Base-by-base conservation (phyloP, 2,113 vertebrate genomes). In the Podilymbus podiceps region DNA sequence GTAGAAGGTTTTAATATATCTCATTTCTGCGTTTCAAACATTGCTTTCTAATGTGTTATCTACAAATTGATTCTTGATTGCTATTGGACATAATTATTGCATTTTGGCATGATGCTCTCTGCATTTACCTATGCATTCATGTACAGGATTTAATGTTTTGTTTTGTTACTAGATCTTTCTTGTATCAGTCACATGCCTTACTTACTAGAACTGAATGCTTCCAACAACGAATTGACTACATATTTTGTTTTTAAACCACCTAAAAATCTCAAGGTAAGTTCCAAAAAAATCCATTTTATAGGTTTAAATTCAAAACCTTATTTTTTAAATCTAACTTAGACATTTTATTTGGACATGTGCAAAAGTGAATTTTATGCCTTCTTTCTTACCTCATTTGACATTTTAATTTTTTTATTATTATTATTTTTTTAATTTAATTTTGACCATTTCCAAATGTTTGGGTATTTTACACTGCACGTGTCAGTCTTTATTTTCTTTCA, bases 131-230 rank as follows among this genome's bases (percentile, higher is more conserved):
- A 5, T 19, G 50, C 8, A 3, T 86, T 92, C 25, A 24, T 12
- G 38, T 42, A 5, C 46, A 47, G 69, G 38, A 21, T 76, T 56
- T 93, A 27, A 58, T 75, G 5, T 89, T 52, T 69, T 73, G 20
- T 88, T 66, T 55, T 67, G 2, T 78, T 92, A n/a, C 35, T 78
- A 99, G 99, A 99, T 98, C 97, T 99, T 84, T 99, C 99, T 77
- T 99, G 99, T 63, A 76, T 99, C 88, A 99, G 98, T 84, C 97
- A 96, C 94, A 99, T 99, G 99, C 99, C 99, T 66, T 97, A 98
- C 78, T 98, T 99, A 50, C 85, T 98, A 76, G 96, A 98, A 88
- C 97, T 99, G 90, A 98, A 99, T 46, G 98, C 98, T 66, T 99
- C 99, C 82, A 97, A 98, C 85, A 99, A 99, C 25, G 83, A 98